phyloP scores from a whole-genome alignment of 2,888 invertebrate species.

The Hipparchia sbordonii region DNA sequence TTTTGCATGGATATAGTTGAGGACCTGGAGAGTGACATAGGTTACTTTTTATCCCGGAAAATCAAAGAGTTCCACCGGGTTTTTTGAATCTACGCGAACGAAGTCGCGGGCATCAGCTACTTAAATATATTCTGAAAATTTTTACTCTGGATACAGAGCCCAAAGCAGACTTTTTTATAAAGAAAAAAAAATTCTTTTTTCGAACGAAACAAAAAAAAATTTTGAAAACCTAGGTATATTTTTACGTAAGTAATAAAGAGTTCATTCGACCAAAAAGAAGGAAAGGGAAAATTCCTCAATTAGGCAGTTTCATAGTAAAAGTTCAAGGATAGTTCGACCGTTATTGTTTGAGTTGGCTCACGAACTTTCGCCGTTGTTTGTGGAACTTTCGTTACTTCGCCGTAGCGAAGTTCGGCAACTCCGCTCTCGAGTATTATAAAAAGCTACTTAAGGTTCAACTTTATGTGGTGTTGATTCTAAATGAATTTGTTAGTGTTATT shows the following conservation, averaged over 20 bases:
- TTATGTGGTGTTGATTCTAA: not conserved
- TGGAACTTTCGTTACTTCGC: slow-evolving; percentile 33
- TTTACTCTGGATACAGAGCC: no score
- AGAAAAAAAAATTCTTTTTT: no score
- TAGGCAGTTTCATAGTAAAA: slow-evolving; percentile 26
- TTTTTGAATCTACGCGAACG: no score
- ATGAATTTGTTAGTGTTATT: not conserved
- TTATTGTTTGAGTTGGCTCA: slow-evolving; percentile 37
- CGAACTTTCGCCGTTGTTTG: slow-evolving; percentile 35
- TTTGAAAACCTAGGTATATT: not conserved
- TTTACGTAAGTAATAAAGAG: not conserved
- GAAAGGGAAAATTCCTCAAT: slow-evolving; percentile 20
- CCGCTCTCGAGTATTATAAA: slow-evolving; percentile 24
- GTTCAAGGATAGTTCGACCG: slow-evolving; percentile 29
- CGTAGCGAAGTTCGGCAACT: slow-evolving; percentile 27
- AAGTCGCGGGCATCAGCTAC: no score
- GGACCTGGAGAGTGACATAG: no score
- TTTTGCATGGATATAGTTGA: no score
- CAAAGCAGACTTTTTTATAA: no score
- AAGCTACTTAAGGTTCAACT: slow-evolving; percentile 24
- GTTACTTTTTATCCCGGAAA: no score
- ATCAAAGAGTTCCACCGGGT: no score
- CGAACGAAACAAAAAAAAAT: no score
- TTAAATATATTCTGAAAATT: no score
- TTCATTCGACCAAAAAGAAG: not conserved